phyloP scores from a whole-genome alignment of 2,797 vertebrate genomes.

The Lepus townsendii region DNA sequence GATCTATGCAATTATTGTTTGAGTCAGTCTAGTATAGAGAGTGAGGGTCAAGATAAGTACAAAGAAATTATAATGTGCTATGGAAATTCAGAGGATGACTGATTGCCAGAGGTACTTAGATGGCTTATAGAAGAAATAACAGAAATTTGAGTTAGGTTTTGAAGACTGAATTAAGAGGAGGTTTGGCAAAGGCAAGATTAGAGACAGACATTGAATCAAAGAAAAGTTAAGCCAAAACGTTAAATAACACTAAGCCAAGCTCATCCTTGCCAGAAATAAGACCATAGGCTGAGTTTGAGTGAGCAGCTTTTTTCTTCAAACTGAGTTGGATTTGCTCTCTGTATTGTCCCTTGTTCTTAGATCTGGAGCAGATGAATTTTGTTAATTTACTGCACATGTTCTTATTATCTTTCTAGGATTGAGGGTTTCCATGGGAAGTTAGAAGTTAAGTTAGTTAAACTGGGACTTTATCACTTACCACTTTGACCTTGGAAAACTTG shows the following conservation, averaged over 20 bases:
- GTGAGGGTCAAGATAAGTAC: not conserved
- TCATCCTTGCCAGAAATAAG: slow-evolving; percentile 23
- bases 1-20: not conserved
- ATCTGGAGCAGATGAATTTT: slow-evolving; percentile 47
- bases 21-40: not conserved
- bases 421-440: not conserved
- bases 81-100: slow-evolving; percentile 16
- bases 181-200: not conserved
- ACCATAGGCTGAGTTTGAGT: slow-evolving; percentile 31
- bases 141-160: slow-evolving; percentile 14
- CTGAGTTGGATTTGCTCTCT: slow-evolving; percentile 11
- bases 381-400: not conserved
- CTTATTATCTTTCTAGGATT: slow-evolving; percentile 40
- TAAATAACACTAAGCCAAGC: not conserved
- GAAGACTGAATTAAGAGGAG: slow-evolving; percentile 30
- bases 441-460: slow-evolving; percentile 50
- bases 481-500: slow-evolving; percentile 50
- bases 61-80: not conserved
- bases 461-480: not conserved
- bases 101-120: not conserved
- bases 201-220: not conserved
- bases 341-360: slow-evolving; percentile 13
- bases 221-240: not conserved
- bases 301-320: not conserved
- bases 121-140: not conserved